Evolutionary conservation across 2,797 vertebrate species (phyloP).

Genomic region (Bufotes viridis): DNA sequence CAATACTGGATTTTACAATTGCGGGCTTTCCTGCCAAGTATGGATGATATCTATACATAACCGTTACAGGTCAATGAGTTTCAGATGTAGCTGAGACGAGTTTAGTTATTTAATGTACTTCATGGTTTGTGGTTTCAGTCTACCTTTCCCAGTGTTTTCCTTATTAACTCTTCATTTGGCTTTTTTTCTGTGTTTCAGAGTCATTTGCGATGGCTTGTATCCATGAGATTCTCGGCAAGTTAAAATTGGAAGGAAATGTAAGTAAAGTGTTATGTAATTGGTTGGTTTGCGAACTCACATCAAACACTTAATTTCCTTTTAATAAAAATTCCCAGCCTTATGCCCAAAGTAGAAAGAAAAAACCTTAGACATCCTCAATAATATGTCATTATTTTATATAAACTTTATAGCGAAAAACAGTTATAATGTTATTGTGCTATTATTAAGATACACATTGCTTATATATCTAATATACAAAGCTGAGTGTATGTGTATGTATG

Average conservation of each 20-base stretch:
- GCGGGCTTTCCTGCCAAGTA: too few relatives aligned
- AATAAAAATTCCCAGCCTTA: neutral
- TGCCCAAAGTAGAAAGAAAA: neutral
- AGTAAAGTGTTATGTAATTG: neutral
- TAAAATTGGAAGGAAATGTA: slow-evolving; percentile 51
- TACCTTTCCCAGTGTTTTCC: neutral
- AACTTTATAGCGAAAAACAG: neutral
- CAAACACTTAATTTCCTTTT: neutral
- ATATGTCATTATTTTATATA: neutral
- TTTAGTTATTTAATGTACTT: neutral
- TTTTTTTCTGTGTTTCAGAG: slow-evolving; percentile 52
- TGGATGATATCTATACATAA: too few relatives aligned
- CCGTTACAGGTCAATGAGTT: too few relatives aligned
- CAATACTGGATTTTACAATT: too few relatives aligned
- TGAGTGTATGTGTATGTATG: too few relatives aligned
- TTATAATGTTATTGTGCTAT: neutral
- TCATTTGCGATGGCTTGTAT: slow-evolving; percentile 33
- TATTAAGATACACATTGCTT: too few relatives aligned
- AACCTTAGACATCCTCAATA: neutral
- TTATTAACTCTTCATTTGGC: neutral
- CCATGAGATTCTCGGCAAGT: slow-evolving; percentile 53
- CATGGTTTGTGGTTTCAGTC: neutral
- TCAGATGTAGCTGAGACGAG: too few relatives aligned
- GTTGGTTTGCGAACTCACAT: neutral
- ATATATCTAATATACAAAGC: too few relatives aligned